A percentile compares a stretch with the other conserved stretches of the same genome.
These are phyloP conservation scores for Acleris emargana DNA, from an alignment of 2,888 invertebrate species.

Conservation along the genomic window DNA sequence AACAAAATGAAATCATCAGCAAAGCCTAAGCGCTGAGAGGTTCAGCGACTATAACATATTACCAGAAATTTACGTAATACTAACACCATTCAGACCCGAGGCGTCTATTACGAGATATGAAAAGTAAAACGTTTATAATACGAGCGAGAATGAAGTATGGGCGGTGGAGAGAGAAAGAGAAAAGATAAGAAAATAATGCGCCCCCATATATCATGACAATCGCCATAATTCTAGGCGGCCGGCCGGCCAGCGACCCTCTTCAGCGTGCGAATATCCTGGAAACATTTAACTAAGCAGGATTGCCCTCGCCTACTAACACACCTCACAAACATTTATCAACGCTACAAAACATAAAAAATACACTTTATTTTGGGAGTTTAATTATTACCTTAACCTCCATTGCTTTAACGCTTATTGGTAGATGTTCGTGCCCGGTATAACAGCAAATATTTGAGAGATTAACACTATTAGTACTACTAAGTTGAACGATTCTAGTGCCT, in stretches of 20 bases:
- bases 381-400: too few relatives aligned
- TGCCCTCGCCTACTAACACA: slow-evolving; percentile 48
- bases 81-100: slow-evolving; percentile 66
- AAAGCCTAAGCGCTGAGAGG: slow-evolving; percentile 48
- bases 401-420: too few relatives aligned
- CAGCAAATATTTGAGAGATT: too few relatives aligned
- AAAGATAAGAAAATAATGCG: slow-evolving; percentile 83
- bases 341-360: neutral
- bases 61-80: slow-evolving; percentile 72
- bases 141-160: slow-evolving; percentile 78
- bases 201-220: slow-evolving; percentile 82
- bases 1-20: slow-evolving; percentile 64
- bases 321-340: slow-evolving; percentile 14
- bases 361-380: neutral
- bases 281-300: slow-evolving; percentile 73
- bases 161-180: slow-evolving; percentile 80
- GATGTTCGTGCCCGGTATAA: too few relatives aligned
- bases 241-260: slow-evolving; percentile 76
- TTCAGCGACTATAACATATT: slow-evolving; percentile 66
- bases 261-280: slow-evolving; percentile 68
- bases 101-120: slow-evolving; percentile 75
- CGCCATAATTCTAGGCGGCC: slow-evolving; percentile 76
- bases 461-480: too few relatives aligned
- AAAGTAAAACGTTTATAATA: slow-evolving; percentile 80
- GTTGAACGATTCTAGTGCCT: too few relatives aligned